Base-by-base conservation (phyloP, 53 echinoderm and acorn worm genomes). In the Zoroaster sp. region DNA sequence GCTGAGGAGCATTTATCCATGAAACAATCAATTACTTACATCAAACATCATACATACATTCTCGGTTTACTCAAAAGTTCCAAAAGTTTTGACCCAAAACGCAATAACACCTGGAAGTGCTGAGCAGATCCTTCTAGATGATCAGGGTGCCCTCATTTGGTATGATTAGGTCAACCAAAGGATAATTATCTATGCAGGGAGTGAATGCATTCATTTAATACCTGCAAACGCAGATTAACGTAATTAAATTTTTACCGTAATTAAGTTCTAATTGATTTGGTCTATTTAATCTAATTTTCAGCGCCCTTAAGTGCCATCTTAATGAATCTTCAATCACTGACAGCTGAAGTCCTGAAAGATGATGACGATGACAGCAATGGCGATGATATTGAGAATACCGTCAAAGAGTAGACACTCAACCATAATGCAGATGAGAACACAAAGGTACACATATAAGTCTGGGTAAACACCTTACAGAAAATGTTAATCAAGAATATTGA, bases 311-410 rank as follows among this genome's bases (percentile, higher is more conserved):
- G 77, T 83, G 88, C 93, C 23, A 91, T 93, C 31, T 28, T 96
- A 21, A 82, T 87, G 69, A 93, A 96, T 35, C 81, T 96, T 11
- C 93, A 91, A 37, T 83, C 79, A 68, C 87, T 96, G 8, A 94
- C 96, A 41, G 93, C 89, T 63, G 75, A 93, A 49, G 94, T 96
- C 17, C 87, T 96, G 33, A 87, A 91, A 35, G 94, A 91, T 32
- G 90, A 94, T 2, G 88, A 91, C 3, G 89, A 85, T 20, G 72
- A 37, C 28, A 87, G 70, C 7, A 54, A 65, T n/a, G n/a, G n/a
- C 65, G 46, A 36, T 75, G 44, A 40, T 25, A 25, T 45, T 23
- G 88, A 66, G 43, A 71, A 46, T 49, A 70, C 51, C 14, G 85
- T 69, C 72, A 85, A 85, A 35, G 85, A 70, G n/a, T 85, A 71